phyloP scores from a whole-genome alignment of 2,888 invertebrate species.

The Masnerella sp. region DNA sequence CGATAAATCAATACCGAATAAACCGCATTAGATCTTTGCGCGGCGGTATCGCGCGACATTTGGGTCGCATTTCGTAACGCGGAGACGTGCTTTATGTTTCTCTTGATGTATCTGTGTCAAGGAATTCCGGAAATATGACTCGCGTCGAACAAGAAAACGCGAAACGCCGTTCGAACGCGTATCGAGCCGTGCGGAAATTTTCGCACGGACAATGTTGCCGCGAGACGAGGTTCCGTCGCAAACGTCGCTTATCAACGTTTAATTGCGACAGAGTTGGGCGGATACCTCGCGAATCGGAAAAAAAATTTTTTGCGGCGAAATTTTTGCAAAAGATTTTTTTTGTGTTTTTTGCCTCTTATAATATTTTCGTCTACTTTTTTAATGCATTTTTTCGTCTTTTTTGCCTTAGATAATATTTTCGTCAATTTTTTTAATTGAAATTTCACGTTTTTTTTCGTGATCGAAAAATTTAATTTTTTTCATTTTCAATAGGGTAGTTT shows the following conservation, averaged over 20 bases:
- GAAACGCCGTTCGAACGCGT: constrained; percentile 48
- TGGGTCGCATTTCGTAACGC: constrained; percentile 63
- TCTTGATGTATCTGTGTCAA: constrained; percentile 57
- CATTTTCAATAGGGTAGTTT: too few species aligned
- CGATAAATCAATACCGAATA: constrained; percentile 56
- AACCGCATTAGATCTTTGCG: constrained; percentile 49
- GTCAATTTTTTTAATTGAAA: too few species aligned
- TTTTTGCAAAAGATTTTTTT: too few species aligned
- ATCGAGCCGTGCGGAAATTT: constrained; percentile 55
- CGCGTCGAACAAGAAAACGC: constrained; percentile 55
- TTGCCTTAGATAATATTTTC: too few species aligned
- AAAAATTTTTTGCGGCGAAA: too few species aligned
- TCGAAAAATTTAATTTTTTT: too few species aligned
- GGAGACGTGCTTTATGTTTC: constrained; percentile 57
- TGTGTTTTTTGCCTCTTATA: too few species aligned
- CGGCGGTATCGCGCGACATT: constrained; percentile 54
- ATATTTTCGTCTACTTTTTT: too few species aligned
- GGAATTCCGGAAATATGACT: constrained; percentile 60
- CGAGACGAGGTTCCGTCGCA: constrained; percentile 53
- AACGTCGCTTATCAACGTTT: constrained; percentile 60
- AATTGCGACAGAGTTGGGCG: constrained; percentile 50
- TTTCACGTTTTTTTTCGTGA: too few species aligned
- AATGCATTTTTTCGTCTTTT: too few species aligned
- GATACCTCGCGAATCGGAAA: too few species aligned
- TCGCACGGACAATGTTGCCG: constrained; percentile 57